phyloP scores from a whole-genome alignment of 2,888 invertebrate genomes.

The Limnephilus lunatus region DNA sequence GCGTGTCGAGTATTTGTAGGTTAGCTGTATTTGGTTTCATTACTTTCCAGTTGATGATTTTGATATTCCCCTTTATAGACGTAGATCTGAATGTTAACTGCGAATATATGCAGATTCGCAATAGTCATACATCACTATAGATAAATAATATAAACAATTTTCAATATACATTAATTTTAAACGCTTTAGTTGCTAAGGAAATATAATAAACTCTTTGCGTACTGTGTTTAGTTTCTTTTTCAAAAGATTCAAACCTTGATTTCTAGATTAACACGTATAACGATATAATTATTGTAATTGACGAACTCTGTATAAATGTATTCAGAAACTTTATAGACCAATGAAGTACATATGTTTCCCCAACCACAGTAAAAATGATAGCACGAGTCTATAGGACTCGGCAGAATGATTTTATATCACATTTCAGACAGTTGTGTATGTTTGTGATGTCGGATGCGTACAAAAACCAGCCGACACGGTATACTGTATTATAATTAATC shows the following conservation, averaged over 20 bases:
- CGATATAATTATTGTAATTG: neutral
- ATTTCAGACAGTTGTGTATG: constrained; percentile 20
- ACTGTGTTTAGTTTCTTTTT: neutral
- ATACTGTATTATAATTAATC: neutral
- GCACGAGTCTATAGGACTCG: neutral
- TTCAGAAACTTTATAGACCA: neutral
- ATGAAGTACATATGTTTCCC: neutral
- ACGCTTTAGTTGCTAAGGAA: constrained; percentile 45
- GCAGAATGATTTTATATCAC: constrained; percentile 13
- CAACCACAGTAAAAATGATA: neutral
- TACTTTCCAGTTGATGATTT: constrained; percentile 41
- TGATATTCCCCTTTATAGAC: constrained; percentile 48
- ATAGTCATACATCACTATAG: constrained; percentile 28
- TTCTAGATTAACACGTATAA: neutral
- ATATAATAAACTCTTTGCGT: constrained; percentile 26
- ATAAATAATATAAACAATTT: constrained; percentile 18
- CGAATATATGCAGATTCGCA: constrained; percentile 28
- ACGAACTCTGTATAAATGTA: neutral
- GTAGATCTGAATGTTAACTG: constrained; percentile 54
- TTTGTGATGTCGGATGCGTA: neutral
- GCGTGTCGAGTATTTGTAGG: constrained; percentile 27
- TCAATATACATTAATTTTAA: constrained; percentile 6
- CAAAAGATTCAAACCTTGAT: neutral
- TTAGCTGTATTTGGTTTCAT: constrained; percentile 50
- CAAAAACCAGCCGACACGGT: neutral